Percentiles rank a stretch among this genome's conserved stretches.
Conservation (phyloP, 2,797 vertebrate species). For the Sebastiscus tertius region DNA sequence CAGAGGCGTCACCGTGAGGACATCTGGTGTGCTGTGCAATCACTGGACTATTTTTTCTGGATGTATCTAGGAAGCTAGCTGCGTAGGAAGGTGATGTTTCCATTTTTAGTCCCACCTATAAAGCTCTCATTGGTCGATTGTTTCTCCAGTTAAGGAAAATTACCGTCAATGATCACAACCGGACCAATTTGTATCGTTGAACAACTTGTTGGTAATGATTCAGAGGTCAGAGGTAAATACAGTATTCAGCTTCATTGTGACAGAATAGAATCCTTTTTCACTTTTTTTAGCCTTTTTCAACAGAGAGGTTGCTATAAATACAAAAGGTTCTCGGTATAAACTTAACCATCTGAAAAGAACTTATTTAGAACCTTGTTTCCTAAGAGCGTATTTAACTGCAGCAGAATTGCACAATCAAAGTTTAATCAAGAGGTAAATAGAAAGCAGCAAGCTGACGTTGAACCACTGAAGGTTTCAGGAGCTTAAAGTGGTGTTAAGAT, state of each 20-base stretch:
- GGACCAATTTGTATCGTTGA: background rate
- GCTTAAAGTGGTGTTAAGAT: constrained; percentile 29
- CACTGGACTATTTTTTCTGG: background rate
- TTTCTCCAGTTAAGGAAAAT: background rate
- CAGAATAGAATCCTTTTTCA: background rate
- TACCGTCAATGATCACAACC: background rate
- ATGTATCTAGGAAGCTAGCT: background rate
- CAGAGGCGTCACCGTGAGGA: background rate
- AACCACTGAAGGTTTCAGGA: constrained; percentile 15
- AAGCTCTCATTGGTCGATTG: background rate
- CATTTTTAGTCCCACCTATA: background rate
- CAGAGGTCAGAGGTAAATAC: background rate
- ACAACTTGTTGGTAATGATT: background rate
- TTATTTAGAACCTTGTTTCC: background rate
- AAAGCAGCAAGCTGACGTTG: background rate
- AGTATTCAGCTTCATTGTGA: background rate
- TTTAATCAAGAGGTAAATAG: constrained; percentile 47
- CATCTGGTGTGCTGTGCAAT: background rate
- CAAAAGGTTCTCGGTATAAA: background rate
- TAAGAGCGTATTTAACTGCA: constrained; percentile 22
- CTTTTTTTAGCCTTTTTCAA: background rate
- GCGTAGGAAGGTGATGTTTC: background rate
- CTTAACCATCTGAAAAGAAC: background rate
- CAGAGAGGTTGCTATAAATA: background rate
- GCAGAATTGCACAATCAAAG: constrained; percentile 44